Conservation (phyloP, 2,797 vertebrate genomes). For the Gephyroberyx darwinii region DNA sequence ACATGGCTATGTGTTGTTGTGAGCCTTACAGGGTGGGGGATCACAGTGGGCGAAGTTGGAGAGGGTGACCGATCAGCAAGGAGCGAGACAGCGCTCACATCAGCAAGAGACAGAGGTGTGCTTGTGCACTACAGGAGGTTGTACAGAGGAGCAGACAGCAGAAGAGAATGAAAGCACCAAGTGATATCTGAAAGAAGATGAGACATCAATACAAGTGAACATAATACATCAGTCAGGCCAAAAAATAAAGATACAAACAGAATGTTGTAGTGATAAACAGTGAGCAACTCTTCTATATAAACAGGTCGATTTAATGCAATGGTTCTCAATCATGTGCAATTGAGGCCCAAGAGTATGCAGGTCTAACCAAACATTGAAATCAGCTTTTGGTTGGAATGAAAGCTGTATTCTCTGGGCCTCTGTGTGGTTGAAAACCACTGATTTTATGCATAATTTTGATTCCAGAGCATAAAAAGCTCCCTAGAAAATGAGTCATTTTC, state of each 20-base stretch:
- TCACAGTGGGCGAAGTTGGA: constrained; percentile 48
- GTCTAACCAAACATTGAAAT: too few relatives aligned
- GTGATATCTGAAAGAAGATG: constrained; percentile 42
- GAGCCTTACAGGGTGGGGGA: constrained; percentile 44
- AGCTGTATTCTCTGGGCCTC: too few relatives aligned
- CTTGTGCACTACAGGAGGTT: constrained; percentile 46
- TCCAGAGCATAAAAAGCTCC: neutral
- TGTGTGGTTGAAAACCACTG: too few relatives aligned
- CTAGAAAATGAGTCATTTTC: neutral
- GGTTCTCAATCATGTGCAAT: too few relatives aligned
- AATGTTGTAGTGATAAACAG: neutral
- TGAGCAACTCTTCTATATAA: neutral
- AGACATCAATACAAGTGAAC: constrained; percentile 10
- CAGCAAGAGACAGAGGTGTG: constrained; percentile 51
- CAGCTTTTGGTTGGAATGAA: too few relatives aligned
- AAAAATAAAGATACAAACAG: neutral
- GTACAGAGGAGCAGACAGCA: constrained; percentile 6
- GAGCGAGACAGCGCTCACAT: constrained; percentile 67
- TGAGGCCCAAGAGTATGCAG: too few relatives aligned
- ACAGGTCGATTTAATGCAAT: too few relatives aligned
- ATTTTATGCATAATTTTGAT: neutral
- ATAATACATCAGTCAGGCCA: neutral
- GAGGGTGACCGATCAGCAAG: constrained; percentile 50
- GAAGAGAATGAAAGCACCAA: constrained; percentile 23
- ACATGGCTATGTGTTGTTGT: constrained; percentile 81